A percentile compares a stretch with the other conserved stretches of the same genome.
Evolutionary conservation across 2,113 vertebrate species (phyloP).

Genomic region (Plectropomus leopardus): DNA sequence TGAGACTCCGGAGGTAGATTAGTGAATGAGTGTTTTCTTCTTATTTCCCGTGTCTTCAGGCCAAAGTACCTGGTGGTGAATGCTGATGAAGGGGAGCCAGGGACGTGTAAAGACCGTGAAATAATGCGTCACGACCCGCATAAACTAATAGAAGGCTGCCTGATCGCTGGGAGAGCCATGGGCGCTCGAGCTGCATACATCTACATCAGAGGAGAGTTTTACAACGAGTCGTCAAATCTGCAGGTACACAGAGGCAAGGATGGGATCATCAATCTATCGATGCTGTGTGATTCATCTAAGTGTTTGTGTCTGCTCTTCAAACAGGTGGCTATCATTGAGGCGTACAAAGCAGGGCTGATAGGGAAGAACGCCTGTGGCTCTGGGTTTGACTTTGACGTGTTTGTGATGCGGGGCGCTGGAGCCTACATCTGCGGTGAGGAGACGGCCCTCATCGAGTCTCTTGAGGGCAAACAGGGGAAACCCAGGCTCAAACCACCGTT

Average conservation of each 20-base stretch:
- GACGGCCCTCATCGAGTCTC: slow-evolving; percentile 93
- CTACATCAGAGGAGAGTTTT: slow-evolving; percentile 44
- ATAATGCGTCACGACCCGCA: slow-evolving; percentile 88
- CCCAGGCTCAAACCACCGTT: slow-evolving; percentile 94
- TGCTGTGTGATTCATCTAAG: not conserved
- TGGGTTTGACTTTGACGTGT: slow-evolving; percentile 91
- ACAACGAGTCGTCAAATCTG: slow-evolving; percentile 24
- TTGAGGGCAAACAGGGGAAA: slow-evolving; percentile 96
- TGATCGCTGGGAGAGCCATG: slow-evolving; percentile 28
- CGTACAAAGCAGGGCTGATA: slow-evolving; percentile 90
- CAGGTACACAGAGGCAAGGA: slow-evolving; percentile 86
- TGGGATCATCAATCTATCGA: slow-evolving; percentile 40
- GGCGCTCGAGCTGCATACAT: slow-evolving; percentile 30
- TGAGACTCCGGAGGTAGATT: not conserved
- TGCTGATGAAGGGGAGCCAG: slow-evolving; percentile 93
- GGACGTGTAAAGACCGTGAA: slow-evolving; percentile 95
- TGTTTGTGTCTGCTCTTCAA: slow-evolving; percentile 71
- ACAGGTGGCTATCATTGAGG: slow-evolving; percentile 92
- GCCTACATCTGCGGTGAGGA: slow-evolving; percentile 96
- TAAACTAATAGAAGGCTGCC: slow-evolving; percentile 35
- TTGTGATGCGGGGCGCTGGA: slow-evolving; percentile 90
- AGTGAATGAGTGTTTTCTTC: slow-evolving; percentile 6
- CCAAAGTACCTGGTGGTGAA: slow-evolving; percentile 96
- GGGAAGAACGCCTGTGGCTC: slow-evolving; percentile 89
- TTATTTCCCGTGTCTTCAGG: slow-evolving; percentile 69